Percentiles rank a stretch among this genome's conserved stretches.
phyloP scores from a whole-genome alignment of 2,113 vertebrate genomes.

The Cyphomyrus plagiostoma region DNA sequence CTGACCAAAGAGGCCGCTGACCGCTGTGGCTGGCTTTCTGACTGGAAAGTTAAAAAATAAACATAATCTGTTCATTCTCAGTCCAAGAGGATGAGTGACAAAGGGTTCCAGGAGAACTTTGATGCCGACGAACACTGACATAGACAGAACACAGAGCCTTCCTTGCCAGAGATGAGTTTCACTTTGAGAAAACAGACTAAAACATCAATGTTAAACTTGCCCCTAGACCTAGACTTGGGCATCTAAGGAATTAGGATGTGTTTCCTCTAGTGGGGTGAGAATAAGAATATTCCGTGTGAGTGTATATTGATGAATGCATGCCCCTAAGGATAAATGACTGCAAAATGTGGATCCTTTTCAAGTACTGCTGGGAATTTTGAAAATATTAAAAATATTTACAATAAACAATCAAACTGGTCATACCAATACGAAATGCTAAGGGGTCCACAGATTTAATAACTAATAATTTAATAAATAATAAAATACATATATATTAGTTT shows the following conservation, averaged over 20 bases:
- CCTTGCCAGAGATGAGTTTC: background rate
- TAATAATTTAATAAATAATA: background rate
- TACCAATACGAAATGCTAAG: background rate
- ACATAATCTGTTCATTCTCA: background rate
- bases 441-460: background rate
- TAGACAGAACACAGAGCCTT: background rate
- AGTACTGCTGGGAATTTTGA: background rate
- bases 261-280: no score
- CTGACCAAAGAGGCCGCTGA: background rate
- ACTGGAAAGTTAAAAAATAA: background rate
- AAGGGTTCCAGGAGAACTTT: background rate
- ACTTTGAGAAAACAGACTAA: background rate
- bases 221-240: background rate
- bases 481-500: background rate
- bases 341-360: background rate
- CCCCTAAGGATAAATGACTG: background rate
- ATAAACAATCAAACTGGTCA: background rate
- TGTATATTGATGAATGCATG: background rate
- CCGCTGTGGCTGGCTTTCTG: background rate
- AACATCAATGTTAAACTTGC: no score
- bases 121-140: background rate
- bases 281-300: background rate
- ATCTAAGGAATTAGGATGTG: background rate
- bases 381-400: background rate
- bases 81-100: background rate